These are phyloP conservation scores for Lycocorax pyrrhopterus DNA, from an alignment of 2,113 vertebrate genomes.

Conservation along the genomic window DNA sequence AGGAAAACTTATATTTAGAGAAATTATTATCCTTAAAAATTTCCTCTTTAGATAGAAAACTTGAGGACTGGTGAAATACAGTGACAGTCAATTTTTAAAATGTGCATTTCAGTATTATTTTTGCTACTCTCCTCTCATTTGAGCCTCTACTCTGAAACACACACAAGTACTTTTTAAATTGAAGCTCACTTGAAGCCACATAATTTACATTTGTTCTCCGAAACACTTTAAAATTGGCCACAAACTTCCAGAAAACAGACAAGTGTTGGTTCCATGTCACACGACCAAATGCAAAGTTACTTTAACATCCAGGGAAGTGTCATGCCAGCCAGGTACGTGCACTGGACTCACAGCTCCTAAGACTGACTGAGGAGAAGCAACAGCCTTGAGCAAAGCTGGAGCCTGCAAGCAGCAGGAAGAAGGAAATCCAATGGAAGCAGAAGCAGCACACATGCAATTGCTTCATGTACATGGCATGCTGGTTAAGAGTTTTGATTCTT, in stretches of 20 bases:
- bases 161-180: neutral
- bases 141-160: neutral
- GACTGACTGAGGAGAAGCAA: neutral
- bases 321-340: neutral
- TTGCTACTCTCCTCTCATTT: slow-evolving; percentile 27
- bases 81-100: neutral
- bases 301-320: neutral
- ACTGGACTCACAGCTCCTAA: neutral
- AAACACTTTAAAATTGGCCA: neutral
- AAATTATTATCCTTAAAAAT: neutral
- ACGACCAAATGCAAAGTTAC: neutral
- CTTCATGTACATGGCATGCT: slow-evolving; percentile 5
- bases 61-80: neutral
- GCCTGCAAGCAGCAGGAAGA: slow-evolving; percentile 6
- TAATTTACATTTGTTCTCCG: neutral
- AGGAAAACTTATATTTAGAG: neutral
- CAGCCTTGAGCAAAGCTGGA: neutral
- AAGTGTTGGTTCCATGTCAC: neutral
- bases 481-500: neutral
- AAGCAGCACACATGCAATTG: slow-evolving; percentile 36
- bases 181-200: neutral
- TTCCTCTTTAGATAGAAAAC: neutral
- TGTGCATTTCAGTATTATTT: neutral
- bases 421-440: neutral
- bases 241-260: neutral